A percentile compares a stretch with the other conserved stretches of the same genome.
Conservation (phyloP, 2,888 invertebrate species). For the Lepidochrysops patricia region DNA sequence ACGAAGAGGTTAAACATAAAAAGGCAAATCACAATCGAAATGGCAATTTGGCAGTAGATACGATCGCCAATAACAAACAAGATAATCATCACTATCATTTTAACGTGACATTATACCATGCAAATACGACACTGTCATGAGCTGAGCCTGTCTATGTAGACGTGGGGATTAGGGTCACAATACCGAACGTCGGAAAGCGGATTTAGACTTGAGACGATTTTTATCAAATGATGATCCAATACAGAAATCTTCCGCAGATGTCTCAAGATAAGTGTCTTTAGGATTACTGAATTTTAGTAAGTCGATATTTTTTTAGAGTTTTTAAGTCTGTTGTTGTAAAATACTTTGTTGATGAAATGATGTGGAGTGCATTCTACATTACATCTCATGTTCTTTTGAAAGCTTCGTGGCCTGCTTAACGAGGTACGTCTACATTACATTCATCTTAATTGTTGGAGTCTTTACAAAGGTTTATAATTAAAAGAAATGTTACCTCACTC, state of each 20-base stretch:
- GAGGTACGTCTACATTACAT: neutral
- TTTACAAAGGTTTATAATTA: conserved; percentile 2
- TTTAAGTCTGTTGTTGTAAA: neutral
- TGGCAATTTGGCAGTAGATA: neutral
- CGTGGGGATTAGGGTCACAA: conserved; percentile 6
- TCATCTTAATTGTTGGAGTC: neutral
- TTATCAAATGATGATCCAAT: conserved; percentile 10
- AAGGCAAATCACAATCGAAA: neutral
- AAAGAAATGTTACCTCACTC: neutral
- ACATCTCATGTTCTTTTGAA: neutral
- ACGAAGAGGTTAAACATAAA: neutral
- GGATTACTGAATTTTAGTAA: conserved; percentile 2
- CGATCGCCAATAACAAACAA: neutral
- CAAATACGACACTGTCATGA: neutral
- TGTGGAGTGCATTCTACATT: neutral
- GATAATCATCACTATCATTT: neutral
- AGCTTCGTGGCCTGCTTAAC: neutral
- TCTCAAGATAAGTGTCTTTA: conserved; percentile 2
- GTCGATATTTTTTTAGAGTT: neutral
- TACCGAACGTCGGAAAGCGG: conserved; percentile 6
- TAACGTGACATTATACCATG: neutral
- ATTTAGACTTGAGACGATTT: conserved; percentile 9
- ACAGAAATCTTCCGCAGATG: conserved; percentile 2
- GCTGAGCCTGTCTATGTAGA: conserved; percentile 5
- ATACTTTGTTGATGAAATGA: neutral